These are phyloP conservation scores for Harmothoe impar DNA, from an alignment of 2,888 invertebrate genomes.

Conservation along the genomic window DNA sequence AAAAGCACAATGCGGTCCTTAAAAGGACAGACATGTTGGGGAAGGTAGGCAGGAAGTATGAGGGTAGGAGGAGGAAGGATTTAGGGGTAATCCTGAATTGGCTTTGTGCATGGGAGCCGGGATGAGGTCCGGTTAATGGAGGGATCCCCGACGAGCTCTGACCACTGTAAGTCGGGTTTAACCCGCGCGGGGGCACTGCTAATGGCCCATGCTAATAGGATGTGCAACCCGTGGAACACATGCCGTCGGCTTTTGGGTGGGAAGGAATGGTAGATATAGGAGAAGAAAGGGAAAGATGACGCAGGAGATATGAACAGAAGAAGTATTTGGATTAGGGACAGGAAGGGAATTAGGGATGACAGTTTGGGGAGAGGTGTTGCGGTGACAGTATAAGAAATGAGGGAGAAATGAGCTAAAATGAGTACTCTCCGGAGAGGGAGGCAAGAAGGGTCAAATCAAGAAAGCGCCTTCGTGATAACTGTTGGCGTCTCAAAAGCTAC, in stretches of 20 bases:
- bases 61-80: not conserved
- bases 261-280: not conserved
- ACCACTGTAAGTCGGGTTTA: slow-evolving; percentile 54
- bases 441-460: no score
- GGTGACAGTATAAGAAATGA: not conserved
- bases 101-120: slow-evolving; percentile 11
- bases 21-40: not conserved
- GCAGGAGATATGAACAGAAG: not conserved
- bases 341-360: not conserved
- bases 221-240: slow-evolving; percentile 19
- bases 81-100: slow-evolving; percentile 55
- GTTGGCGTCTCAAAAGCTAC: no score
- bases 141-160: slow-evolving; percentile 16
- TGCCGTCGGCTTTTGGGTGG: not conserved
- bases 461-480: no score
- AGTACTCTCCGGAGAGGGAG: no score
- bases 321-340: not conserved
- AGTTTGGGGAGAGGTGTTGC: not conserved
- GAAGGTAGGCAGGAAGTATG: not conserved
- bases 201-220: slow-evolving; percentile 50
- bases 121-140: slow-evolving; percentile 39
- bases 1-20: no score
- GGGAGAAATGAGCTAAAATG: not conserved
- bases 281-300: not conserved
- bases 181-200: slow-evolving; percentile 36